A percentile compares a stretch with the other conserved stretches of the same genome.
Evolutionary conservation across 2,113 vertebrate species (phyloP).

Genomic region (Cyprinus carpio): DNA sequence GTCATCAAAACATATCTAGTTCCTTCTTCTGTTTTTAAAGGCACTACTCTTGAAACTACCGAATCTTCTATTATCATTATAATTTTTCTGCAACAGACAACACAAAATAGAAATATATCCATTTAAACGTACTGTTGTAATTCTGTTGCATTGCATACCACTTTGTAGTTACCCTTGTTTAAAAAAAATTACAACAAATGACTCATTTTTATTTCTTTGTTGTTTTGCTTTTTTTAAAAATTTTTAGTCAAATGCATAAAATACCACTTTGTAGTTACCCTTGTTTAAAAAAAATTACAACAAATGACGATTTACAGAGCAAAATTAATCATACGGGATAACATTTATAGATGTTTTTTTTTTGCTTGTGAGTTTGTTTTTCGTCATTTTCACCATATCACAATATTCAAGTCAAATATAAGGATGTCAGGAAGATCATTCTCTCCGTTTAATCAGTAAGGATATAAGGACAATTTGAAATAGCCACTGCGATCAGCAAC

Average conservation of each 20-base stretch:
- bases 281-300: background rate
- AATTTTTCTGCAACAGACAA: background rate
- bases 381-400: slow-evolving; percentile 75
- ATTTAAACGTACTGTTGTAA: background rate
- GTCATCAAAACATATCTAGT: slow-evolving; percentile 57
- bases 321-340: slow-evolving; percentile 71
- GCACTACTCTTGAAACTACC: slow-evolving; percentile 36
- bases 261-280: no score
- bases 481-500: slow-evolving; percentile 68
- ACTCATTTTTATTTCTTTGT: no score
- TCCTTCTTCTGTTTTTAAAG: slow-evolving; percentile 61
- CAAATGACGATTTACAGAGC: slow-evolving; percentile 69
- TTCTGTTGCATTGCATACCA: background rate
- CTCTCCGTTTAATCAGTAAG: slow-evolving; percentile 68
- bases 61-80: no score
- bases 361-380: slow-evolving; percentile 61
- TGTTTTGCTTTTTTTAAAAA: no score
- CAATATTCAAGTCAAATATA: slow-evolving; percentile 77
- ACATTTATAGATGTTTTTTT: slow-evolving; percentile 66
- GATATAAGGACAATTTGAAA: slow-evolving; percentile 67
- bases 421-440: slow-evolving; percentile 69
- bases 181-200: background rate
- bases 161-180: background rate
- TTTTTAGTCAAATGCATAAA: no score
- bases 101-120: background rate